Evolutionary conservation across 2,888 invertebrate species (phyloP), one percentile per base, ranked within the genome.

Genomic region (Podabrus alpinus): DNA sequence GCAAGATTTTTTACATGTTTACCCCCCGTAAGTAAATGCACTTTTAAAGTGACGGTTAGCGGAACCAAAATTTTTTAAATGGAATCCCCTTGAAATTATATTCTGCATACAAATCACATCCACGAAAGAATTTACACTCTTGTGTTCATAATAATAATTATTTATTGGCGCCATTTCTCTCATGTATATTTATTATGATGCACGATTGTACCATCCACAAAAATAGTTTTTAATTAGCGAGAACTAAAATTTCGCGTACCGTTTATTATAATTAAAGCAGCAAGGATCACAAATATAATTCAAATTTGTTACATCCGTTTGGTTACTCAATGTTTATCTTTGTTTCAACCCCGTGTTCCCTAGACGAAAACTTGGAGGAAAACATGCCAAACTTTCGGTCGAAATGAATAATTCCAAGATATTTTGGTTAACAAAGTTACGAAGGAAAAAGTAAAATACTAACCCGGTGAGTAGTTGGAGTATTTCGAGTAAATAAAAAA

Each of bases 361-460:
- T 78, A 79, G 81, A 79, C 80, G 80, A 79, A 79, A 79, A 79
- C 78, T 79, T 75, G 62, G 72, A 74, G 73, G 70, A 64, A 73
- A 76, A 77, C 78, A 71, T 72, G 79, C 78, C 79, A 79, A 77
- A 77, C 67, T 77, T 77, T 77, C 77, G 73, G 76, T 75, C 72
- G 71, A 77, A 72, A 79, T 79, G 80, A 79, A 79, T 80, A 79
- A 80, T 77, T 69, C 76, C 78, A 79, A 81, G 79, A 83, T 80
- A 82, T 82, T 79, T 74, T 80, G 77, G 78, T 81, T 83, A 83
- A 84, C 83, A 83, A 84, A 83, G 81, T 80, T 79, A 74, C 77
- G 81, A 79, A 79, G n/a, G n/a, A 45, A 45, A 45, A 45, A 45
- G n/a, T 45, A 1, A n/a, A 45, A n/a, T 45, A 7, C 5, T 9